These are phyloP conservation scores for Nymphalis c-album DNA, from an alignment of 2,888 invertebrate species.

Conservation along the genomic window DNA sequence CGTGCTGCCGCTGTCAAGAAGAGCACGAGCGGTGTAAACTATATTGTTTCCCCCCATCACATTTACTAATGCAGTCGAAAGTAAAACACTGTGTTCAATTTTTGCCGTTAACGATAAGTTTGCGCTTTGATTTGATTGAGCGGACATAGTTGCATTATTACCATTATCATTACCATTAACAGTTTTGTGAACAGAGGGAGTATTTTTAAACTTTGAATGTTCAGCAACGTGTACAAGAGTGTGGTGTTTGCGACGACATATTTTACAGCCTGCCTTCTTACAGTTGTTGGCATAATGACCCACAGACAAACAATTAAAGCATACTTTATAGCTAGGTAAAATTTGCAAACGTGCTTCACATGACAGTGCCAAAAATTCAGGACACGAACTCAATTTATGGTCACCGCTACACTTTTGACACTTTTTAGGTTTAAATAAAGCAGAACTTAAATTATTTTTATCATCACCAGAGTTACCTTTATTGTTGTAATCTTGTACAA, in stretches of 20 bases:
- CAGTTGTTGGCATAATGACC: constrained; percentile 38
- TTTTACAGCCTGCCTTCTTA: constrained; percentile 28
- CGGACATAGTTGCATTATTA: constrained; percentile 2
- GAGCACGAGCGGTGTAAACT: constrained; percentile 2
- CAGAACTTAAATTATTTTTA: constrained; percentile 8
- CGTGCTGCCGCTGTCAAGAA: constrained; percentile 26
- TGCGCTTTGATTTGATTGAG: not conserved
- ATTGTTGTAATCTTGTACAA: constrained; percentile 8
- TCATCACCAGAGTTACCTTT: constrained; percentile 10
- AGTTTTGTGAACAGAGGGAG: not conserved
- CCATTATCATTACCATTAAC: not conserved
- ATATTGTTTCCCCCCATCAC: not conserved
- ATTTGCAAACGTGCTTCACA: constrained; percentile 35
- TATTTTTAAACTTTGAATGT: constrained; percentile 3
- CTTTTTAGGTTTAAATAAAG: constrained; percentile 4
- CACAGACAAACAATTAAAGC: constrained; percentile 39
- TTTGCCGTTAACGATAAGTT: constrained; percentile 4
- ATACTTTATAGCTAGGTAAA: constrained; percentile 36
- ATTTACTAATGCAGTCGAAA: constrained; percentile 18
- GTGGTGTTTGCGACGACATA: constrained; percentile 27
- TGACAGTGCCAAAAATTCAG: constrained; percentile 35
- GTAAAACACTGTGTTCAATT: constrained; percentile 3
- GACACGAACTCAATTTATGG: constrained; percentile 37
- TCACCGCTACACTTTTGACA: constrained; percentile 32
- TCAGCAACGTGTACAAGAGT: constrained; percentile 19